Evolutionary conservation across 2,113 vertebrate genomes (phyloP).

Genomic region (Aegotheles bennettii): DNA sequence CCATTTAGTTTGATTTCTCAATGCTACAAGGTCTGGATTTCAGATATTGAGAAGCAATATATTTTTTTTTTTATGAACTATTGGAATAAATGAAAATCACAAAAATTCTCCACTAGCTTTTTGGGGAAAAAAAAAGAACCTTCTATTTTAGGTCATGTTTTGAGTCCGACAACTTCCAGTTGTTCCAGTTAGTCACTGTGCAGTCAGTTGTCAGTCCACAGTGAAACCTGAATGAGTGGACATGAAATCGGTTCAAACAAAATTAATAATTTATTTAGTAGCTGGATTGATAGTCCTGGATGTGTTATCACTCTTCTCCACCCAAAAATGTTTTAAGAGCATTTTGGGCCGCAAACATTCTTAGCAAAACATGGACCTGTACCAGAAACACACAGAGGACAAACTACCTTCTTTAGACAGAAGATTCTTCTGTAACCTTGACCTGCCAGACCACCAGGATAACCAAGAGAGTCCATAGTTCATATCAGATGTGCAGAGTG

Average conservation of each 20-base stretch:
- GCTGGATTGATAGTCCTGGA: neutral
- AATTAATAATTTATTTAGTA: neutral
- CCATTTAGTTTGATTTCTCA: neutral
- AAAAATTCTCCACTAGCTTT: neutral
- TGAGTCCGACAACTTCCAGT: neutral
- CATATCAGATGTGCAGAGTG: neutral
- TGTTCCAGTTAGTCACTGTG: neutral
- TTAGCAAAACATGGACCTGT: neutral
- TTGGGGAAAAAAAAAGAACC: neutral
- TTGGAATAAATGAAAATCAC: neutral
- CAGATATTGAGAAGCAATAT: neutral
- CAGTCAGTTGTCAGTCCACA: neutral
- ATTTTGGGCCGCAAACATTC: neutral
- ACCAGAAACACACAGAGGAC: neutral
- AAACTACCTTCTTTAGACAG: neutral
- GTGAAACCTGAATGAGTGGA: neutral
- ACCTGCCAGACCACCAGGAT: neutral
- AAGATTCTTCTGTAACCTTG: neutral
- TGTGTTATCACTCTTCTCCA: neutral
- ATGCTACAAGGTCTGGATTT: neutral
- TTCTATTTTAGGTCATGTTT: neutral
- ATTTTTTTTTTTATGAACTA: neutral
- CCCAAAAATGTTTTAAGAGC: neutral
- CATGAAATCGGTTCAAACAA: neutral
- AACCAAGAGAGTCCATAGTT: neutral